These are phyloP conservation scores for Poeciliopsis retropinna DNA, from an alignment of 2,113 vertebrate species.

Conservation along the genomic window DNA sequence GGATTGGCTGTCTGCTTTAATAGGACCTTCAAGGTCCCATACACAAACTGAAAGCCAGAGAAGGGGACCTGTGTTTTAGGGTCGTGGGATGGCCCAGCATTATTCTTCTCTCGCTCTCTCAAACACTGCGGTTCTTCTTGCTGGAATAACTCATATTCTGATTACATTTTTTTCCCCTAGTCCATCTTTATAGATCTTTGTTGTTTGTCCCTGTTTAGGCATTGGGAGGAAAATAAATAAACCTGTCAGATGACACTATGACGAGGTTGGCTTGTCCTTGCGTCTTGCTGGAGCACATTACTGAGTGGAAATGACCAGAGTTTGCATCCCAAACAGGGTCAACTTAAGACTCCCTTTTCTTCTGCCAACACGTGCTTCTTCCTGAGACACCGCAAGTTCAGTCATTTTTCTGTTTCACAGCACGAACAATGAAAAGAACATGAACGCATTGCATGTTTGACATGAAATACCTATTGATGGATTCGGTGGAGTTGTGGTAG, in stretches of 20 bases:
- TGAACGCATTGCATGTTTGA: no score
- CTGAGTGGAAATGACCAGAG: slow-evolving; percentile 67
- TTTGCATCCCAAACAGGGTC: slow-evolving; percentile 37
- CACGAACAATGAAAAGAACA: no score
- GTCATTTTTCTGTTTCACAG: no score
- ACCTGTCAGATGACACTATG: slow-evolving; percentile 14
- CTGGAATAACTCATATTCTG: slow-evolving; percentile 19
- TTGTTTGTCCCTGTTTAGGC: slow-evolving; percentile 1
- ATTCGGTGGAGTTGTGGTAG: no score
- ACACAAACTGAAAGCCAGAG: slow-evolving; percentile 46
- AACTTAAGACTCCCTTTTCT: slow-evolving; percentile 28
- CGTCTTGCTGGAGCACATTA: slow-evolving; percentile 65
- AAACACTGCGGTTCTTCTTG: slow-evolving; percentile 4
- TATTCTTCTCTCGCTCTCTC: slow-evolving; percentile 2
- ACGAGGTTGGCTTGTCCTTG: slow-evolving; percentile 45
- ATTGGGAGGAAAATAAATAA: slow-evolving; percentile 10
- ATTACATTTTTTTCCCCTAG: not conserved
- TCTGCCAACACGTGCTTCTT: not conserved
- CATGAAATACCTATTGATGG: no score
- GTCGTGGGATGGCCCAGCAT: slow-evolving; percentile 21
- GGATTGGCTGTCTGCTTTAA: slow-evolving; percentile 52
- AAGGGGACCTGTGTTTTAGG: slow-evolving; percentile 14
- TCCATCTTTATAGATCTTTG: slow-evolving; percentile 30
- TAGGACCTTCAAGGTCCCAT: slow-evolving; percentile 52
- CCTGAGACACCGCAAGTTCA: no score